These are phyloP conservation scores for Allobates femoralis DNA, from an alignment of 2,797 vertebrate genomes.

Conservation along the genomic window DNA sequence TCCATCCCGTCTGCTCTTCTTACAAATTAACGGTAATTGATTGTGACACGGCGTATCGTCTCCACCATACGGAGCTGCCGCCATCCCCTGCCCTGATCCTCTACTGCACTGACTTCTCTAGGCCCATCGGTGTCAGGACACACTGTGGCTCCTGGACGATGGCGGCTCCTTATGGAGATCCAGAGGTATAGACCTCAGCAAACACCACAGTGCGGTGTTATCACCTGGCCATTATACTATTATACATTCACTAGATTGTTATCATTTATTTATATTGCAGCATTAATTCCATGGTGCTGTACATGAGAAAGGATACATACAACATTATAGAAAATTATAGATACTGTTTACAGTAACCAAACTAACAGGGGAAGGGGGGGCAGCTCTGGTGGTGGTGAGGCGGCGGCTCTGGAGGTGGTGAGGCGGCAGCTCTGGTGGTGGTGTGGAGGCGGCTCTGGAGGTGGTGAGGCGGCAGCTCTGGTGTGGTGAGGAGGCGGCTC, in stretches of 20 bases:
- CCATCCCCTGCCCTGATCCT: conserved; percentile 56
- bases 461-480: too few species aligned
- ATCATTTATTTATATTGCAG: too few species aligned
- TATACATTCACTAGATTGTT: neutral
- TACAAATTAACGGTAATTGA: conserved; percentile 81
- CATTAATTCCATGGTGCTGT: too few species aligned
- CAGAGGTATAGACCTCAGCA: neutral
- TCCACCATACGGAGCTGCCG: conserved; percentile 76
- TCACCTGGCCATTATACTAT: neutral
- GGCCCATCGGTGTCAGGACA: conserved; percentile 41
- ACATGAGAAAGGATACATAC: too few species aligned
- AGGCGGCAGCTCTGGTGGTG: too few species aligned
- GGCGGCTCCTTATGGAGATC: conserved; percentile 6
- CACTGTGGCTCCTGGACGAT: conserved; percentile 44
- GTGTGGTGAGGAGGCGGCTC: too few species aligned
- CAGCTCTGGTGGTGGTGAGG: too few species aligned
- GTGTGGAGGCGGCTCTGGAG: too few species aligned
- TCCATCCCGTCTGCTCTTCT: conserved; percentile 73
- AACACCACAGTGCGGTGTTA: neutral
- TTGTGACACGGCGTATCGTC: conserved; percentile 81
- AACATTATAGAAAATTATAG: too few species aligned
- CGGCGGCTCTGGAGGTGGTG: too few species aligned
- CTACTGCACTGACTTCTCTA: conserved; percentile 31
- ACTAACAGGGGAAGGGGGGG: too few species aligned
- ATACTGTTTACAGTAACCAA: too few species aligned